These are phyloP conservation scores for Aspiorhynchus laticeps DNA, from an alignment of 2,113 vertebrate genomes.

Conservation along the genomic window DNA sequence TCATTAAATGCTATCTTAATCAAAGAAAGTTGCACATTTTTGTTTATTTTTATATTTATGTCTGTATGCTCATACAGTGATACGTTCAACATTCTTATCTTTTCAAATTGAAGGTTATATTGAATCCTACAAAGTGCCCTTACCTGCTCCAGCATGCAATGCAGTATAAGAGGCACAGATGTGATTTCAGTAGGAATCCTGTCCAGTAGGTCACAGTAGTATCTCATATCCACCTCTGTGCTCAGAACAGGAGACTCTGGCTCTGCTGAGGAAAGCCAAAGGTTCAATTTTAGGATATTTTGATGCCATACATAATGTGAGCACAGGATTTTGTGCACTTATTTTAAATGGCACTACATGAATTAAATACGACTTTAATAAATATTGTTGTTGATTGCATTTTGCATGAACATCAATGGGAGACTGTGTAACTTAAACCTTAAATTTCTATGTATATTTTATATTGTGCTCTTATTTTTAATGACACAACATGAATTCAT, in stretches of 20 bases:
- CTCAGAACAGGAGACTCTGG: slow-evolving; percentile 49
- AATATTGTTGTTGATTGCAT: not conserved
- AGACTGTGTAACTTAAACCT: too few species aligned
- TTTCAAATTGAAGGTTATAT: not conserved
- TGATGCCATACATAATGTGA: not conserved
- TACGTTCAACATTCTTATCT: not conserved
- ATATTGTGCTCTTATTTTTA: too few species aligned
- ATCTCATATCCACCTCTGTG: slow-evolving; percentile 79
- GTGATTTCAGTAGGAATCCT: slow-evolving; percentile 79
- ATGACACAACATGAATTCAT: too few species aligned
- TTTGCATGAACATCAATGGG: not conserved
- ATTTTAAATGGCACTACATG: not conserved
- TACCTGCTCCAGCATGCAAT: slow-evolving; percentile 92
- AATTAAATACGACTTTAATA: not conserved
- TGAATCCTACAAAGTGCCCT: not conserved
- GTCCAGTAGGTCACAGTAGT: slow-evolving; percentile 83
- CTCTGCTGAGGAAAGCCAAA: slow-evolving; percentile 44
- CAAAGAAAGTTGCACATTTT: not conserved
- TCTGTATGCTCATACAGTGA: not conserved
- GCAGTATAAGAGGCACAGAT: slow-evolving; percentile 85
- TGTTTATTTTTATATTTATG: not conserved
- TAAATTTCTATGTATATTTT: too few species aligned
- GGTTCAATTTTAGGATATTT: not conserved
- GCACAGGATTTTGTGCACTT: not conserved
- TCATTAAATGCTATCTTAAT: too few species aligned